These are phyloP conservation scores for Xestoiulus laeticollis DNA, from an alignment of 2,888 invertebrate species.

Conservation along the genomic window DNA sequence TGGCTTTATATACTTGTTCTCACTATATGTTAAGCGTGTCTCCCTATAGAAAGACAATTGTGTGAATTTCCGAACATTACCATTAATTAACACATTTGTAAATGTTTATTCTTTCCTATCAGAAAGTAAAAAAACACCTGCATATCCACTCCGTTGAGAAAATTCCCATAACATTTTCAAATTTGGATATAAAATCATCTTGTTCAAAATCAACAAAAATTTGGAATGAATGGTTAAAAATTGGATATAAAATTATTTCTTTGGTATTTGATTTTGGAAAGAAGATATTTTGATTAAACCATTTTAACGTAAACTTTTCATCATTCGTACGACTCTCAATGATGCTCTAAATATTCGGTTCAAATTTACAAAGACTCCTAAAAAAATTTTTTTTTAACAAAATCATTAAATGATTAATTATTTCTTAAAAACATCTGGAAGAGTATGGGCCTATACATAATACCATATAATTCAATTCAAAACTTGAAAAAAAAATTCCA, in stretches of 20 bases:
- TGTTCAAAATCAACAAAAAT: neutral
- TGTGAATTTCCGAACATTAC: neutral
- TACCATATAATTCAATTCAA: neutral
- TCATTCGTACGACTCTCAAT: too few relatives aligned
- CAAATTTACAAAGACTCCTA: neutral
- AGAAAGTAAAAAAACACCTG: neutral
- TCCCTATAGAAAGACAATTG: neutral
- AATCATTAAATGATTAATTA: neutral
- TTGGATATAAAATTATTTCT: neutral
- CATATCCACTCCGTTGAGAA: neutral
- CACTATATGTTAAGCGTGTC: neutral
- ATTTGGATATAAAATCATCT: neutral
- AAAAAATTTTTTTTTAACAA: neutral
- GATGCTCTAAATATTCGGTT: neutral
- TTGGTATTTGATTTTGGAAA: neutral
- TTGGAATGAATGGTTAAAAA: neutral
- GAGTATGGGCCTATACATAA: neutral
- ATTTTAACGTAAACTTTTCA: neutral
- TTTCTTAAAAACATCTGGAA: neutral
- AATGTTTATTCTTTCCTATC: constrained; percentile 2
- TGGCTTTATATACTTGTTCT: neutral
- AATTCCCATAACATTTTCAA: neutral
- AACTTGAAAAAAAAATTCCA: constrained; percentile 18
- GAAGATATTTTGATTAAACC: too few relatives aligned
- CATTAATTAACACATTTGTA: constrained; percentile 40